These are phyloP conservation scores for Mus spretus DNA, from an alignment of 2,797 vertebrate species.

Conservation along the genomic window DNA sequence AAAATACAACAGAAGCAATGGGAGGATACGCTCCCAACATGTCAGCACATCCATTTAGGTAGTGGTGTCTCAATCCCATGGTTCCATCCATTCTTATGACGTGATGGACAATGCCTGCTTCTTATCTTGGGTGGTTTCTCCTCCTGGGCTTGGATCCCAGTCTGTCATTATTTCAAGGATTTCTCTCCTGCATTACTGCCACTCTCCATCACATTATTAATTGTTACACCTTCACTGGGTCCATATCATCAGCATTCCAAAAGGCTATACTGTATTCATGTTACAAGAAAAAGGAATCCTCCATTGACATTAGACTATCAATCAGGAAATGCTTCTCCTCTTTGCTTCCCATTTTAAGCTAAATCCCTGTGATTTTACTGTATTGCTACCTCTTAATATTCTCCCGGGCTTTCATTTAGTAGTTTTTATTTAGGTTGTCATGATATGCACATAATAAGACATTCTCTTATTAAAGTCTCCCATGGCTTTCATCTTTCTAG, in stretches of 20 bases:
- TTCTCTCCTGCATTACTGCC: background rate
- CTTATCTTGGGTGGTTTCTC: background rate
- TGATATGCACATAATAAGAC: background rate
- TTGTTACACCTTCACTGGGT: background rate
- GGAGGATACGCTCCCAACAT: background rate
- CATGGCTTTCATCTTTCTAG: background rate
- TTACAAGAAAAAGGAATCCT: background rate
- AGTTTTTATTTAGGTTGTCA: background rate
- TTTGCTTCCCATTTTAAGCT: background rate
- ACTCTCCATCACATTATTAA: background rate
- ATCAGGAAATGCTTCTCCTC: background rate
- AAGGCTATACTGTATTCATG: background rate
- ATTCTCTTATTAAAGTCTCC: conserved; percentile 12
- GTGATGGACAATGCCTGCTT: background rate
- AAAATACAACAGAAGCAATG: background rate
- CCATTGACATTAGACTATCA: background rate
- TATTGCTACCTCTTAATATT: background rate
- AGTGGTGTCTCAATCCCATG: background rate
- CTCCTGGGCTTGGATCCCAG: background rate
- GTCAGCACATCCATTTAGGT: background rate
- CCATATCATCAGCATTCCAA: background rate
- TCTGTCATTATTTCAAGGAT: background rate
- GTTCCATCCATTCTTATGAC: background rate
- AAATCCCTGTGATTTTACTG: background rate
- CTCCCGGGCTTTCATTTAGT: background rate